A percentile compares a stretch with the other conserved stretches of the same genome.
phyloP scores from a whole-genome alignment of 2,113 vertebrate genomes.

The cattle (Bos taurus) region ARS-UCD2.0 NC_037329.1:36463501-36464000 shows the following conservation, averaged over 20 bases:
- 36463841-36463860: neutral
- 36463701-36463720: neutral
- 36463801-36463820: neutral
- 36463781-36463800: neutral
- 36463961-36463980: neutral
- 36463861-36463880: neutral
- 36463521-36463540: neutral
- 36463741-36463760: neutral
- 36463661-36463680: constrained; percentile 1
- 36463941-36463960: neutral
- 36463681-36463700: neutral
- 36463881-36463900: constrained; percentile 7
- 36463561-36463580: neutral
- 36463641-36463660: neutral
- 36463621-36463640: neutral
- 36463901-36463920: constrained; percentile 4
- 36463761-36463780: neutral
- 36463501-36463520: neutral
- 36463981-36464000: neutral
- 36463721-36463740: neutral
- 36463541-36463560: neutral
- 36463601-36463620: neutral
- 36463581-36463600: neutral
- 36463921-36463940: neutral
- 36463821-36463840: neutral